Base-by-base conservation (phyloP, 1,140 invertebrate species). In the Pogonomyrmex barbatus region DNA sequence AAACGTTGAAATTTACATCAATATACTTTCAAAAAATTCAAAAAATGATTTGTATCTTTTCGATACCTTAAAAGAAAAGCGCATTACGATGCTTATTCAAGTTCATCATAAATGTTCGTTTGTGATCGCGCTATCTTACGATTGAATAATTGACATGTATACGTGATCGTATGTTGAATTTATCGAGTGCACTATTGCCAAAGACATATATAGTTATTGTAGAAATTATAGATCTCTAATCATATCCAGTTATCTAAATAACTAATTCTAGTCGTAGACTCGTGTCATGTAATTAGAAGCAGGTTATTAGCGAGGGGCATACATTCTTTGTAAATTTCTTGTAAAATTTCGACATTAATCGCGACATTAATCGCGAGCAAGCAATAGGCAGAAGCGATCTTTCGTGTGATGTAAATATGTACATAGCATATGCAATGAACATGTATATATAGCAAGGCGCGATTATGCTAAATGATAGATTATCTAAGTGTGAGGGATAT, bases 381-480 rank as follows among this genome's bases (percentile, higher is more conserved):
- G 54, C 47, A 39, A 67, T 68, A 42, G 24, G 10, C 62, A 62
- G 62, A 68, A 47, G 62, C 62, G 78, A 60, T 88, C 76, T 89
- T 87, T 73, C 67, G 52, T 45, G 47, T 52, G 78, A 78, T 92
- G 86, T 92, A 91, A 88, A 91, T 91, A 68, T 91, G 91, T 91
- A 92, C 73, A 91, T 90, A 92, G 52, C 47, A 56, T 63, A 39
- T n/a, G 71, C 62, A 30, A 71, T 24, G 24, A 24, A 24, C 24
- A 24, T 70, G 75, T 71, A 65, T 77, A 77, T 58, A 76, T 62
- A 58, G 42, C 52, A 10, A 36, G 54, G n/a, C 52, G 39, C 24
- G 52, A 65, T 67, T 85, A 76, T 8, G 62, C 12, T 65, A 62
- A 58, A 14, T 52, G 83, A 70, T 33, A 30, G 47, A 47, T 47